phyloP scores from a whole-genome alignment of 2,888 invertebrate species.

The Busseola fusca region DNA sequence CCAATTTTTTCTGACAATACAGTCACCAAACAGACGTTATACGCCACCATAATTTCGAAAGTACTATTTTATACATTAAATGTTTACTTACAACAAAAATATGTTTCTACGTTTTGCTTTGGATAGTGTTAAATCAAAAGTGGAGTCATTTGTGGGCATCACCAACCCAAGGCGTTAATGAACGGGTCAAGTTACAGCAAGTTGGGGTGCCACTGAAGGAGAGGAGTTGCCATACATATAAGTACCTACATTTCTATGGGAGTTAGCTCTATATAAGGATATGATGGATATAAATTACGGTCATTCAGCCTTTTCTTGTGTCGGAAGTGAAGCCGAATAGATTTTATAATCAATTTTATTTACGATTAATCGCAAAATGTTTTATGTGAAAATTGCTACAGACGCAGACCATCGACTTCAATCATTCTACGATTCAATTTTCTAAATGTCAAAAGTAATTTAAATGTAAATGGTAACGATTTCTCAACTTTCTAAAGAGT shows the following conservation, averaged over 20 bases:
- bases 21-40: background rate
- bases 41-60: background rate
- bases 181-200: constrained; percentile 19
- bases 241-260: too few species aligned
- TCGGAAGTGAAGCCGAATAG: background rate
- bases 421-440: background rate
- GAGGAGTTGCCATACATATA: too few species aligned
- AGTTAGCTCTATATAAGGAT: background rate
- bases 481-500: background rate
- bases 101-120: background rate
- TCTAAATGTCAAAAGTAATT: background rate
- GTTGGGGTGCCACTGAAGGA: constrained; percentile 35
- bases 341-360: background rate
- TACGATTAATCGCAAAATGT: background rate
- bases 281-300: background rate
- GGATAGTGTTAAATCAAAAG: constrained; percentile 14
- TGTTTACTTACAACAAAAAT: background rate
- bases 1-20: background rate
- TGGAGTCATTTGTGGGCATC: constrained; percentile 9
- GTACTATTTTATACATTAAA: background rate
- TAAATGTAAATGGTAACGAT: background rate
- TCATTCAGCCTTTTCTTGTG: background rate
- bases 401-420: background rate
- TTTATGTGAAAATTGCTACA: background rate
- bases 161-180: constrained; percentile 22